These are phyloP conservation scores for Petaurus breviceps DNA, from an alignment of 2,113 vertebrate species.

Conservation along the genomic window DNA sequence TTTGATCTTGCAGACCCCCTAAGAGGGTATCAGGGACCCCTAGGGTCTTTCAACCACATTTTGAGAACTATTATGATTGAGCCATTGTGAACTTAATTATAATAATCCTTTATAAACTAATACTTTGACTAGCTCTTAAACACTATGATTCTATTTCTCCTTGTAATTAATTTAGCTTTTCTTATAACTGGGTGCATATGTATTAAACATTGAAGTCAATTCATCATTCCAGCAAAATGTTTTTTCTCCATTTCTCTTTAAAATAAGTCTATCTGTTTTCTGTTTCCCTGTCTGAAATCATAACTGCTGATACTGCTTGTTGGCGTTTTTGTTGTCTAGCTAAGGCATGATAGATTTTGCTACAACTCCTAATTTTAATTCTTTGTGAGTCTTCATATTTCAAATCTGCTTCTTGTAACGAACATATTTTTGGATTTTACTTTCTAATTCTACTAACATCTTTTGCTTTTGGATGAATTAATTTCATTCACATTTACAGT, in stretches of 20 bases:
- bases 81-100: background rate
- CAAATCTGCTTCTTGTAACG: background rate
- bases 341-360: background rate
- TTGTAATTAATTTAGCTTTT: background rate
- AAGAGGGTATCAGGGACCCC: background rate
- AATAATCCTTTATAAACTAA: background rate
- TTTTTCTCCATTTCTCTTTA: background rate
- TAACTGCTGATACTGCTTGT: background rate
- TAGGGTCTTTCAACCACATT: background rate
- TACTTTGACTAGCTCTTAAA: background rate
- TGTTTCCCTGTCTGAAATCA: background rate
- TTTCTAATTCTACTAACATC: background rate
- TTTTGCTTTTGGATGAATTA: background rate
- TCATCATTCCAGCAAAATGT: background rate
- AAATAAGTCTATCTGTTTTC: background rate
- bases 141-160: background rate
- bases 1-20: background rate
- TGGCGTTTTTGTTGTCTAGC: background rate
- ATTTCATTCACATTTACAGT: background rate
- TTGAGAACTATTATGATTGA: background rate
- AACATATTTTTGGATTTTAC: background rate
- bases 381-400: background rate
- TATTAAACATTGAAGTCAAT: background rate
- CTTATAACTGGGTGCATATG: background rate
- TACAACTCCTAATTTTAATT: too few species aligned